Evolutionary conservation across 2,113 vertebrate species (phyloP), one percentile per base, ranked within the genome.

Genomic region (Syngnathus scovelli): DNA sequence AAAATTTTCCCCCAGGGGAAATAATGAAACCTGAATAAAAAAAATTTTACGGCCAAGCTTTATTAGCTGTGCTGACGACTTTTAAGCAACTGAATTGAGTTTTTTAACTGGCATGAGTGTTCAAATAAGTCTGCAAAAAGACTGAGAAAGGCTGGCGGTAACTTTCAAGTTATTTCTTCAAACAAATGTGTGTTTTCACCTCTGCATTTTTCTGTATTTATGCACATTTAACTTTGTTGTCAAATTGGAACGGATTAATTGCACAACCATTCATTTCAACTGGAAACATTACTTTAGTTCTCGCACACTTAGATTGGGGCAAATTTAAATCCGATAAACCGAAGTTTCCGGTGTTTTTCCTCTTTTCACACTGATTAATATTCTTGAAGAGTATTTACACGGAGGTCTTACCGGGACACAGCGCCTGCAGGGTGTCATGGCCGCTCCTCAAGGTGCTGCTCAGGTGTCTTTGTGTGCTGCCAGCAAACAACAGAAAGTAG

Each of bases 401-500:
- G 12, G 8, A 15, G 10, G 63, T 64, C 88, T 91, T 89, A 99
- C 97, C 94, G 36, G 97, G 97, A 83, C 95, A 93, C 64, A 97
- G 81, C 2, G 95, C 95, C 81, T 96, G 93, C 84, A 99, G 81
- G 7, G 89, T 96, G 70, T 91, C 92, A 76, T 92, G 87, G 71
- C 89, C 92, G 79, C 92, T 90, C 78, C 93, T 94, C 58, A 92
- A 86, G 0, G 94, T 94, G 84, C 93, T 96, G 81, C 94, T 89
- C 74, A 95, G 92, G 85, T 98, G 97, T 60, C 90, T 93, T 82
- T 95, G 92, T 49, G 93, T 91, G 46, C 94, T 96, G 60, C 96
- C 97, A 63, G 91, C 89, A 81, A 99, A 96, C 67, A 94, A 87
- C 83, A 99, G 92, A 89, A 95, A 98, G 85, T 95, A 95, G 81